Percentiles rank a stretch among this genome's conserved stretches.
These are phyloP conservation scores for Clarias magur DNA, from an alignment of 2,113 vertebrate species.

Conservation along the genomic window DNA sequence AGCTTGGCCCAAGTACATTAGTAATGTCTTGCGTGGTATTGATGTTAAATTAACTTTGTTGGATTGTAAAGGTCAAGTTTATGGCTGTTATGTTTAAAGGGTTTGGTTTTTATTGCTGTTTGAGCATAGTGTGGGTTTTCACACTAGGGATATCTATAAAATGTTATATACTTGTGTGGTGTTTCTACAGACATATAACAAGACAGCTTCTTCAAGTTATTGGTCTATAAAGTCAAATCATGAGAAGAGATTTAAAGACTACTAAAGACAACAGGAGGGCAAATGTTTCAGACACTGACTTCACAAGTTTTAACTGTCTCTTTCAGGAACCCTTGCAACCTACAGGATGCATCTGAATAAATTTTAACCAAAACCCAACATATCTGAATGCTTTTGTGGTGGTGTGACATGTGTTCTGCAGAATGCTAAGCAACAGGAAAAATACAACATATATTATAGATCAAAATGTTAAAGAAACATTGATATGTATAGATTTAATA, in stretches of 20 bases:
- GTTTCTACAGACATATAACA: background rate
- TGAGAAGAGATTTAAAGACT: background rate
- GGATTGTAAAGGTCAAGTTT: conserved; percentile 59
- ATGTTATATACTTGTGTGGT: background rate
- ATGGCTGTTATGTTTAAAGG: conserved; percentile 56
- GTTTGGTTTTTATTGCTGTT: conserved; percentile 49
- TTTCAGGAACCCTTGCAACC: background rate
- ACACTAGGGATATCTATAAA: conserved; percentile 29
- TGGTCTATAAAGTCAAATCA: conserved; percentile 1
- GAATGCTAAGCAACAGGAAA: background rate
- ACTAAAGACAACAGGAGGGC: background rate
- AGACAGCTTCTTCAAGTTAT: background rate
- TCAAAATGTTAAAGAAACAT: background rate
- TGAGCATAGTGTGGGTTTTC: conserved; percentile 9
- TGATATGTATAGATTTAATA: background rate
- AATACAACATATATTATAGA: background rate
- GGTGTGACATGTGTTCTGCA: background rate
- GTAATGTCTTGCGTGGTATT: background rate
- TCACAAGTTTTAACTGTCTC: background rate
- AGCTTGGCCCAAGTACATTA: background rate
- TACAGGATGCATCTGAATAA: background rate
- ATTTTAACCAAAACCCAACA: conserved; percentile 13
- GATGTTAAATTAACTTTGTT: conserved; percentile 10
- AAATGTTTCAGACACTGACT: background rate
- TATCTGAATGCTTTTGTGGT: background rate